Conservation (phyloP, 2,113 vertebrate species). For the Vulpes vulpes region DNA sequence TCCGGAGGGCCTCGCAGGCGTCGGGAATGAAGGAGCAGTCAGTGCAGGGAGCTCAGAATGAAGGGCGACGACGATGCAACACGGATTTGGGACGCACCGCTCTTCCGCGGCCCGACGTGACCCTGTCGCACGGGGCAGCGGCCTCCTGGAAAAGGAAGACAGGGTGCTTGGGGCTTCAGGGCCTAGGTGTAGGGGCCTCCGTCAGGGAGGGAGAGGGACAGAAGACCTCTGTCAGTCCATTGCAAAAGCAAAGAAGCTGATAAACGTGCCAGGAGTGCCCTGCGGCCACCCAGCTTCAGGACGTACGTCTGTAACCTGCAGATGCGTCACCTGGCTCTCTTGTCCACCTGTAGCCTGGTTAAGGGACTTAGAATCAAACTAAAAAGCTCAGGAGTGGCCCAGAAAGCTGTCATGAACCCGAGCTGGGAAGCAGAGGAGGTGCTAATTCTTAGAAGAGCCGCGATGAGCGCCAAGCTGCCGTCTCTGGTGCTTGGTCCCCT, state of each 20-base stretch:
- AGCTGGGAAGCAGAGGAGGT: background rate
- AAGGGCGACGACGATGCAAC: background rate
- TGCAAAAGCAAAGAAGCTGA: background rate
- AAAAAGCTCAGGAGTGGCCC: background rate
- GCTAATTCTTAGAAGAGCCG: background rate
- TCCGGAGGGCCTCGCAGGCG: background rate
- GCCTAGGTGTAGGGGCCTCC: background rate
- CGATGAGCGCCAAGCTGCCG: background rate
- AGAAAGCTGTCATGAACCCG: background rate
- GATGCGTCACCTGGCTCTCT: background rate
- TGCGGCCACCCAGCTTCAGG: background rate
- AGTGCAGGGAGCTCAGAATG: background rate
- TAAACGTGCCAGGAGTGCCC: rapidly evolving
- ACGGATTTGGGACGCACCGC: background rate
- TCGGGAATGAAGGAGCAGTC: background rate
- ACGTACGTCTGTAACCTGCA: background rate
- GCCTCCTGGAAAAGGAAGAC: background rate
- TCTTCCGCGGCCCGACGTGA: background rate
- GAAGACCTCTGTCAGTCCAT: background rate
- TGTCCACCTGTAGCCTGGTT: background rate
- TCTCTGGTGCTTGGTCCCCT: background rate
- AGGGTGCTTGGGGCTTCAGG: background rate
- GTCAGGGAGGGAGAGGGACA: background rate
- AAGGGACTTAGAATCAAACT: background rate
- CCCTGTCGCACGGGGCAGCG: background rate